These are phyloP conservation scores for Arge pagana DNA, from an alignment of 2,888 invertebrate genomes.

Conservation along the genomic window DNA sequence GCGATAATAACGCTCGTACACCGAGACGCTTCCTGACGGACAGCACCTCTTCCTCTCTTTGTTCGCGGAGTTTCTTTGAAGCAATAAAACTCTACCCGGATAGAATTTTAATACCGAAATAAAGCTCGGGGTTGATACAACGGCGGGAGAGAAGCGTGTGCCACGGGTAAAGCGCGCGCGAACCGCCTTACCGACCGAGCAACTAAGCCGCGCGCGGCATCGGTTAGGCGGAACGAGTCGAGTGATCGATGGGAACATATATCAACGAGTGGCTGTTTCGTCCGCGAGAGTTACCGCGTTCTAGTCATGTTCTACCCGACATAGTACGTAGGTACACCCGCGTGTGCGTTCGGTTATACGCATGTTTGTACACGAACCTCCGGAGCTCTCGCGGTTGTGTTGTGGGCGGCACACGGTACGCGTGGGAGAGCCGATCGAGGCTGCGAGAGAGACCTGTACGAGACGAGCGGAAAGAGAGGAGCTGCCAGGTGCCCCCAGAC, in stretches of 20 bases:
- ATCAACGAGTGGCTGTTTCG: constrained; percentile 36
- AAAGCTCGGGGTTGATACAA: constrained; percentile 31
- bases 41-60: constrained; percentile 17
- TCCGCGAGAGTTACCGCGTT: no score
- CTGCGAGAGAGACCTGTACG: background rate
- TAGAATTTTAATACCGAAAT: constrained; percentile 46
- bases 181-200: constrained; percentile 25
- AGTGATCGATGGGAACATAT: constrained; percentile 52
- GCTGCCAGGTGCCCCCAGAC: constrained; percentile 48
- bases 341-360: no score
- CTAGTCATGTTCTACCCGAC: no score
- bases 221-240: constrained; percentile 28
- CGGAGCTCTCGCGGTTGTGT: no score
- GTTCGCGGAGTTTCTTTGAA: constrained; percentile 25
- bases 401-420: no score
- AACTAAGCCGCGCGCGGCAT: constrained; percentile 13
- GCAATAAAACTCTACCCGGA: constrained; percentile 46
- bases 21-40: no score
- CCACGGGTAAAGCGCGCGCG: background rate
- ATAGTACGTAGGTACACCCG: no score
- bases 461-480: constrained; percentile 23
- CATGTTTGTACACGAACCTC: no score
- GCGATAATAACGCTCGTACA: no score
- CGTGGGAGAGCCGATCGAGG: background rate
- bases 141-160: background rate